Evolutionary conservation across 2,113 vertebrate genomes (phyloP).

Genomic region (Brachionichthys hirsutus): DNA sequence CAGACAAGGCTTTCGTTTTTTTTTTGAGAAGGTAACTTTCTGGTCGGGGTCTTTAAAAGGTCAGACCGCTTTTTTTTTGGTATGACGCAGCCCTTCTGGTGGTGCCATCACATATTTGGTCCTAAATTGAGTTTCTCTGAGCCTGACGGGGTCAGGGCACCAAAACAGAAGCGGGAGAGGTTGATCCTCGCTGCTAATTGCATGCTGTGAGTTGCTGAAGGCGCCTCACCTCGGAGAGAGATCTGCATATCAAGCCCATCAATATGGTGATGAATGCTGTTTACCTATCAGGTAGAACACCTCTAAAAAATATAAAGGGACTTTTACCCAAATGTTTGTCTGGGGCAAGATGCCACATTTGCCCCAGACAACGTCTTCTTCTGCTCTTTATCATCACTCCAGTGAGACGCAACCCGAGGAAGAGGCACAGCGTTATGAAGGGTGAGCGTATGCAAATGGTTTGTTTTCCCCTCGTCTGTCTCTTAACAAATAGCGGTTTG

Average conservation of each 20-base stretch:
- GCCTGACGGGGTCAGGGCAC: slow-evolving; percentile 56
- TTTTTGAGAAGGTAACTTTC: slow-evolving; percentile 29
- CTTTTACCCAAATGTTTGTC: background rate
- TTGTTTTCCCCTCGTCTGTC: slow-evolving; percentile 28
- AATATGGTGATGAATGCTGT: slow-evolving; percentile 19
- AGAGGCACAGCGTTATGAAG: background rate
- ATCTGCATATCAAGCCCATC: slow-evolving; percentile 50
- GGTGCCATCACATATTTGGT: slow-evolving; percentile 9
- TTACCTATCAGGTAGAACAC: too few relatives aligned
- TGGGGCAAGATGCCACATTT: slow-evolving; percentile 7
- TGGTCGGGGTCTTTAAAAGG: slow-evolving; percentile 26
- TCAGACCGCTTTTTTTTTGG: slow-evolving; percentile 36
- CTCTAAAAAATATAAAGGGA: background rate
- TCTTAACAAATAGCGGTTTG: slow-evolving; percentile 51
- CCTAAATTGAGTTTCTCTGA: slow-evolving; percentile 59
- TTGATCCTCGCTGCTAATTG: slow-evolving; percentile 69
- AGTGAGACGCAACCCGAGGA: slow-evolving; percentile 13
- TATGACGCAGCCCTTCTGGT: slow-evolving; percentile 10
- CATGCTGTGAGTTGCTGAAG: slow-evolving; percentile 55
- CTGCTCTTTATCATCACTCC: slow-evolving; percentile 6
- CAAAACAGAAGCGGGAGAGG: slow-evolving; percentile 50
- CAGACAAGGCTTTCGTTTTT: slow-evolving; percentile 6
- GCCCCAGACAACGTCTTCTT: background rate
- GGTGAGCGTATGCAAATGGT: slow-evolving; percentile 32
- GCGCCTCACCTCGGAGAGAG: slow-evolving; percentile 47